A percentile compares a stretch with the other conserved stretches of the same genome.
Conservation (phyloP, 2,797 vertebrate species). For the Sebastes miniatus region DNA sequence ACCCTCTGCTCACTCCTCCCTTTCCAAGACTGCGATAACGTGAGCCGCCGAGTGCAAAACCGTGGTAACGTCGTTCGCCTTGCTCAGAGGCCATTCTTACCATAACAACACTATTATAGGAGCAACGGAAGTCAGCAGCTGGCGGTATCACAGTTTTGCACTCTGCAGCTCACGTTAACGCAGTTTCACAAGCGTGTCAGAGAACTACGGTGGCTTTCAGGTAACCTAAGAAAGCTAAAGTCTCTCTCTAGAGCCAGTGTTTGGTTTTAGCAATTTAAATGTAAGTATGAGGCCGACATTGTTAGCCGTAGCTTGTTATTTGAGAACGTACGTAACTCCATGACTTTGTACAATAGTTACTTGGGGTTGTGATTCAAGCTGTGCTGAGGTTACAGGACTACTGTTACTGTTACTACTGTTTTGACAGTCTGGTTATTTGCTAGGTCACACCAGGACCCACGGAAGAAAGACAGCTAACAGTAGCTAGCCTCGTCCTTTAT, state of each 20-base stretch:
- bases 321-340: background rate
- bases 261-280: background rate
- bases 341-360: background rate
- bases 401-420: background rate
- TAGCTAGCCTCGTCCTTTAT: background rate
- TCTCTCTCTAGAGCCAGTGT: too few relatives aligned
- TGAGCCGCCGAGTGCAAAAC: too few relatives aligned
- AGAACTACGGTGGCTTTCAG: too few relatives aligned
- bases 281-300: background rate
- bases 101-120: too few relatives aligned
- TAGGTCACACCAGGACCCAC: background rate
- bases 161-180: accelerated
- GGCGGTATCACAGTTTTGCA: too few relatives aligned
- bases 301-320: background rate
- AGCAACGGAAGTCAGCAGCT: too few relatives aligned
- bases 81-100: too few relatives aligned
- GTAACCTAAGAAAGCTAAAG: accelerated
- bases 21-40: too few relatives aligned
- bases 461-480: background rate
- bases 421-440: background rate
- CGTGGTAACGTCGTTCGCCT: too few relatives aligned
- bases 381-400: too few relatives aligned
- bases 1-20: too few relatives aligned
- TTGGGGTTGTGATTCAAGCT: background rate
- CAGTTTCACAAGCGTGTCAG: too few relatives aligned